Evolutionary conservation across 1,140 invertebrate species (phyloP).

Genomic region (Pseudomyrmex sp.): DNA sequence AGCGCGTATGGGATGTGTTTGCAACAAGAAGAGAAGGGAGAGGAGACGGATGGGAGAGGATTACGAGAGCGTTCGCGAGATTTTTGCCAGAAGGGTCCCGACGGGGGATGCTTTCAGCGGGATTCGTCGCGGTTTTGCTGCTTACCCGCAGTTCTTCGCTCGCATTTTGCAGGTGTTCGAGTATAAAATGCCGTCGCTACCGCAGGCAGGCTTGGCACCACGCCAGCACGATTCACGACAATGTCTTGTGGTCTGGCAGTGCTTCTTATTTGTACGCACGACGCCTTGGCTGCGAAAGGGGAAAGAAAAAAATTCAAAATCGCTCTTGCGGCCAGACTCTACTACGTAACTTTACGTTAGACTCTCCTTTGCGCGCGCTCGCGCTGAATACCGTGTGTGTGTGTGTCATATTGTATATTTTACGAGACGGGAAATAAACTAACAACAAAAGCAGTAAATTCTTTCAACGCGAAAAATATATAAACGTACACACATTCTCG

Average conservation of each 20-base stretch:
- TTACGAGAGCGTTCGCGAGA: neutral
- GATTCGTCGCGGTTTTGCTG: neutral
- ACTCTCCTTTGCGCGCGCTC: neutral
- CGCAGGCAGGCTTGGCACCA: slow-evolving; percentile 95
- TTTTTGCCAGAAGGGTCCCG: slow-evolving; percentile 8
- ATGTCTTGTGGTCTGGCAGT: slow-evolving; percentile 96
- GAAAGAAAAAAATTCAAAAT: slow-evolving; percentile 45
- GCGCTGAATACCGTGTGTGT: neutral
- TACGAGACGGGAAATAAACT: neutral
- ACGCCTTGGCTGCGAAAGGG: slow-evolving; percentile 89
- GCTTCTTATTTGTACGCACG: slow-evolving; percentile 93
- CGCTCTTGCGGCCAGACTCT: slow-evolving; percentile 34
- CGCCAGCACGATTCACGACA: slow-evolving; percentile 96
- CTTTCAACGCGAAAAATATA: neutral
- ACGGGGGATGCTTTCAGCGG: neutral
- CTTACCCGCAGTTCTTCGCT: slow-evolving; percentile 95
- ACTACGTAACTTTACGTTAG: slow-evolving; percentile 29
- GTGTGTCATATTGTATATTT: neutral
- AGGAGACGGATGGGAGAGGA: too few relatives aligned
- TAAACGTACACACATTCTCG: neutral
- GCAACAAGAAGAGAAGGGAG: neutral
- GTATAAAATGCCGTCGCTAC: slow-evolving; percentile 95
- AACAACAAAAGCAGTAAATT: neutral
- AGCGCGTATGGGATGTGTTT: neutral
- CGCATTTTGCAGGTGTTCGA: slow-evolving; percentile 97